These are phyloP conservation scores for Enteromius radiatus DNA, from an alignment of 2,797 vertebrate species.

Conservation along the genomic window DNA sequence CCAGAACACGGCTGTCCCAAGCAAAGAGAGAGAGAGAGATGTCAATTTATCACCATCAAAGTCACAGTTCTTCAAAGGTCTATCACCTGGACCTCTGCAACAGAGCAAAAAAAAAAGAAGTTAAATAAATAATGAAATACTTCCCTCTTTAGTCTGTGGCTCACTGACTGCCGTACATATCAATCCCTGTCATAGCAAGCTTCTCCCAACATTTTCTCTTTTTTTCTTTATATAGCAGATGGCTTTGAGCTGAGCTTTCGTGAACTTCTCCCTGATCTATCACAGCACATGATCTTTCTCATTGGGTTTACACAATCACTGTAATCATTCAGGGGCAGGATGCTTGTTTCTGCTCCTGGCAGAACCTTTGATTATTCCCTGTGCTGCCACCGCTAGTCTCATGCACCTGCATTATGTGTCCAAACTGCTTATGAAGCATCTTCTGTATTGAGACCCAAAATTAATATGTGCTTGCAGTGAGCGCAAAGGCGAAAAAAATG, in stretches of 20 bases:
- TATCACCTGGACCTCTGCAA: conserved; percentile 56
- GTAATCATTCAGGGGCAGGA: conserved; percentile 35
- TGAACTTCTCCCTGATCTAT: conserved; percentile 34
- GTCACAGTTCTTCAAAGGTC: conserved; percentile 67
- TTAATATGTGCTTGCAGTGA: background rate
- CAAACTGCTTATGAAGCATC: conserved; percentile 35
- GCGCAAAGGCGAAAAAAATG: background rate
- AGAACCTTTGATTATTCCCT: conserved; percentile 39
- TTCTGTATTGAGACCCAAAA: conserved; percentile 1
- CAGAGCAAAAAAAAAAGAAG: conserved; percentile 29
- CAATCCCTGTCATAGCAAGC: conserved; percentile 38
- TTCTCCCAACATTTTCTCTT: conserved; percentile 30
- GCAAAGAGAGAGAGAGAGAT: conserved; percentile 35
- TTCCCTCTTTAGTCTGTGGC: conserved; percentile 55
- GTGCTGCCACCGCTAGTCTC: conserved; percentile 4
- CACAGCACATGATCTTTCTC: conserved; percentile 25
- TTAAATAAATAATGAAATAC: conserved; percentile 57
- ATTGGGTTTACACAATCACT: conserved; percentile 34
- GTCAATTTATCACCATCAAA: conserved; percentile 66
- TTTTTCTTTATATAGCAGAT: conserved; percentile 35
- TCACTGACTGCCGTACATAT: conserved; percentile 40
- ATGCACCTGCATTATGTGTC: conserved; percentile 27
- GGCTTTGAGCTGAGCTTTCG: conserved; percentile 36
- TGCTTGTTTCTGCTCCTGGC: conserved; percentile 29
- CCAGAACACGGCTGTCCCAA: conserved; percentile 10